phyloP scores from a whole-genome alignment of 2,888 invertebrate species.

The Chorisops tibialis region DNA sequence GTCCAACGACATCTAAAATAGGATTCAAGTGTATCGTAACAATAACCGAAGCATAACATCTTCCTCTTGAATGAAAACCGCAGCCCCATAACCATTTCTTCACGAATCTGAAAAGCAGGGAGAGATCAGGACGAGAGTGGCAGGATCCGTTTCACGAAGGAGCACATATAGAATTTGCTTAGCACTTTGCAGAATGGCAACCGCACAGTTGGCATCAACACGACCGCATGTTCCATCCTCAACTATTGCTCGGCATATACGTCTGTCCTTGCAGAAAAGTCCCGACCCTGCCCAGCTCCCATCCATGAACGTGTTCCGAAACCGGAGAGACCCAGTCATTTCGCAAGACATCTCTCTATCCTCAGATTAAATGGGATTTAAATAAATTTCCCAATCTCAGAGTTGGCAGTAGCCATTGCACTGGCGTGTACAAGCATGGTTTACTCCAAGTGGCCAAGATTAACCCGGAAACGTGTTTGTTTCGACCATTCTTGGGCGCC shows the following conservation, averaged over 20 bases:
- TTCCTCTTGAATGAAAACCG: slow-evolving; percentile 7
- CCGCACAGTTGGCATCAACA: background rate
- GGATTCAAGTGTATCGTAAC: slow-evolving; percentile 3
- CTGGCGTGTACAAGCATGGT: too few species aligned
- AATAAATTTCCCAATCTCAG: too few species aligned
- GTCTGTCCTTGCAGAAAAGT: background rate
- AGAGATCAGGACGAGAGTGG: background rate
- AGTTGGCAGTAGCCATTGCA: too few species aligned
- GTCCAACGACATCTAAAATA: background rate
- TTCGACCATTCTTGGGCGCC: too few species aligned
- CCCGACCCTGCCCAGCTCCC: too few species aligned
- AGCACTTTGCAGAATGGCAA: slow-evolving; percentile 9
- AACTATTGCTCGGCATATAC: background rate
- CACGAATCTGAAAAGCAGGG: slow-evolving; percentile 6
- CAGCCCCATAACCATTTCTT: slow-evolving; percentile 16
- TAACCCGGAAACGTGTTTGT: too few species aligned
- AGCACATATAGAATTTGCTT: background rate
- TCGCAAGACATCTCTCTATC: too few species aligned
- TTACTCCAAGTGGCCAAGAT: too few species aligned
- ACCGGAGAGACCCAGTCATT: too few species aligned
- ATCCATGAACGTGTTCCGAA: too few species aligned
- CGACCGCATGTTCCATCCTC: background rate
- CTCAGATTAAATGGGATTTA: too few species aligned
- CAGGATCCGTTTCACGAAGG: background rate
- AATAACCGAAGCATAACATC: slow-evolving; percentile 14